Conservation (phyloP, 2,888 invertebrate species). For the Eledona agricola region DNA sequence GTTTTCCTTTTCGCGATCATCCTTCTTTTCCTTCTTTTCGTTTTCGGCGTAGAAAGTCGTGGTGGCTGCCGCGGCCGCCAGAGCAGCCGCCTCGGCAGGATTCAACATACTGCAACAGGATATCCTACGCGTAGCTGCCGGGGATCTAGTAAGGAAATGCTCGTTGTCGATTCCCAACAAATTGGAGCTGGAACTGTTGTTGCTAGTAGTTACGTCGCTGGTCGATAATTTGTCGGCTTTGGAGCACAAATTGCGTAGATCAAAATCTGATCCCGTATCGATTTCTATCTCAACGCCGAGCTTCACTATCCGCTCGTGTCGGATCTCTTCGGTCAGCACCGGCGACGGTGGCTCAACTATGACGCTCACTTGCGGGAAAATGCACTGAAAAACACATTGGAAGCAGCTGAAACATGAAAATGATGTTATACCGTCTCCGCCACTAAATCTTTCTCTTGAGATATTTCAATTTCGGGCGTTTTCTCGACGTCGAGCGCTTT, state of each 20-base stretch:
- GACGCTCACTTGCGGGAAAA: conserved; percentile 74
- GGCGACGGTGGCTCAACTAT: conserved; percentile 81
- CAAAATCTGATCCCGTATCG: conserved; percentile 55
- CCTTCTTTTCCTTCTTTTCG: conserved; percentile 56
- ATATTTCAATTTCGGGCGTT: conserved; percentile 23
- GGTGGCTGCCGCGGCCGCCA: conserved; percentile 71
- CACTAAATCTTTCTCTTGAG: too few relatives aligned
- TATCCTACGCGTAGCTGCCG: conserved; percentile 87
- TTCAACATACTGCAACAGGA: conserved; percentile 91
- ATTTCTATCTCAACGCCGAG: conserved; percentile 56
- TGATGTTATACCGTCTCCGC: conserved; percentile 42
- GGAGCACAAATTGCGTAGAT: conserved; percentile 54
- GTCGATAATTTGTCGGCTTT: conserved; percentile 56
- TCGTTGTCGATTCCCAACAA: conserved; percentile 71
- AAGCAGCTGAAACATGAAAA: neutral
- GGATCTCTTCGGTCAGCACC: conserved; percentile 67
- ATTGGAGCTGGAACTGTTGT: conserved; percentile 68
- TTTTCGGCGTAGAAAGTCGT: conserved; percentile 64
- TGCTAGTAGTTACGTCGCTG: conserved; percentile 56
- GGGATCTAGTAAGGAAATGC: conserved; percentile 76
- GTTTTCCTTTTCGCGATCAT: conserved; percentile 65
- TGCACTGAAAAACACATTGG: conserved; percentile 46
- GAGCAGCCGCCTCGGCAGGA: conserved; percentile 70
- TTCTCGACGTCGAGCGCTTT: conserved; percentile 45
- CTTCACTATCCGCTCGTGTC: conserved; percentile 54